Base-by-base conservation (phyloP, 2,113 vertebrate species). In the Rhea pennata region DNA sequence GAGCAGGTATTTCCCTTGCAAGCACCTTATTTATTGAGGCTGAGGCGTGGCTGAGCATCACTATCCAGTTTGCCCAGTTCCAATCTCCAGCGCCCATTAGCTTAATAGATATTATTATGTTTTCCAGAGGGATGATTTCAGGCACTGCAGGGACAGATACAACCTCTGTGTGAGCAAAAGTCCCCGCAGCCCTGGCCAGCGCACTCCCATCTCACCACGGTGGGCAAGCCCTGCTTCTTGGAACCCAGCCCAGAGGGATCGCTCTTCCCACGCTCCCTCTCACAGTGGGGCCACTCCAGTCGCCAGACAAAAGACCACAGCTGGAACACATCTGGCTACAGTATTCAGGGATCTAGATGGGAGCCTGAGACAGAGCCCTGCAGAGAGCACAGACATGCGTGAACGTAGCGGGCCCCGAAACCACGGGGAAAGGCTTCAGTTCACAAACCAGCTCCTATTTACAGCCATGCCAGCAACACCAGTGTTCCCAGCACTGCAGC, bases 251-350 rank as follows among this genome's bases (percentile, higher is more conserved):
- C 4, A 1, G 11, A 5, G 26, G 53, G 7, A 3, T 6, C 13
- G 0, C 1, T 1, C 42, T 88, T 93, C 83, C 54, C 75, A 88
- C 0, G 0, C 22, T 88, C 58, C 54, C 12, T 2, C 1, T 46
- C 12, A 1, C 50, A 31, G 54, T 36, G 29, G 15, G 12, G 17
- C 22, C 0, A 59, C 56, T 33, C 29, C 56, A 59, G 29, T 17
- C 33, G 56, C 31, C 31, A 0, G 10, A 39, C 40, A 51, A 36
- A 89, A 80, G 3, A 3, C 0, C 0, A 26, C 61, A n/a, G 5
- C 39, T 76, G 33, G 10, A 16, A 15, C 27, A 70, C 33, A 67
- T 50, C 44, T 54, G 10, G 39, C 56, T 72, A 11, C 13, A 79
- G 0, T 39, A 27, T 53, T 67, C 75, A 64, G 7, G 26, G 19